Evolutionary conservation across 2,888 invertebrate species (phyloP).

Genomic region (Adineta ricciae): DNA sequence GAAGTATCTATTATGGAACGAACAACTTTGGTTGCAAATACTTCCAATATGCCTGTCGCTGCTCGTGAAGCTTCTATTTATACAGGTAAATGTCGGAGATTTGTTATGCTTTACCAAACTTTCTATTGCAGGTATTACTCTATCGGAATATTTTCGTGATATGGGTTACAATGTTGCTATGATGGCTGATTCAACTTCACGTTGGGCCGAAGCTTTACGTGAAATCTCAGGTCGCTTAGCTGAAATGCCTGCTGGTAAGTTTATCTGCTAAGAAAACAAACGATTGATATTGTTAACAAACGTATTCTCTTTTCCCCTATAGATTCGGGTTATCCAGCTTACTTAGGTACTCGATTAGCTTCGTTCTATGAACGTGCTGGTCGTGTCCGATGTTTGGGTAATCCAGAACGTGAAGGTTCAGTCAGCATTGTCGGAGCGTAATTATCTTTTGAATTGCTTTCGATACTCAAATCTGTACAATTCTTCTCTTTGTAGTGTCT

Average conservation of each 20-base stretch:
- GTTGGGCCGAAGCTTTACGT: constrained; percentile 98
- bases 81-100: constrained; percentile 56
- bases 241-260: constrained; percentile 81
- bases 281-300: no score
- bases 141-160: constrained; percentile 91
- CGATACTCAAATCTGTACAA: no score
- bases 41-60: constrained; percentile 99
- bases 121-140: constrained; percentile 55
- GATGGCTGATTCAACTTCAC: constrained; percentile 99
- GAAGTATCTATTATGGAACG: constrained; percentile 98
- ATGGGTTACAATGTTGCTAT: constrained; percentile 99
- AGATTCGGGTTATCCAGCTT: constrained; percentile 86
- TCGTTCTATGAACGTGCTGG: constrained; percentile 99
- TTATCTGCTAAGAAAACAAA: neutral
- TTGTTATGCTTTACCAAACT: no score
- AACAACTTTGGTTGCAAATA: constrained; percentile 95
- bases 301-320: neutral
- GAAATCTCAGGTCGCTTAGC: constrained; percentile 98
- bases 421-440: constrained; percentile 93
- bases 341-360: constrained; percentile 89
- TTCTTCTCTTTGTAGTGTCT: constrained; percentile 56
- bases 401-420: constrained; percentile 84
- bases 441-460: neutral
- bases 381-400: constrained; percentile 87
- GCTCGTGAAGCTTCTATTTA: constrained; percentile 99